Conservation (phyloP, 1,140 invertebrate genomes). For the Zaprionus ghesquierei region DNA sequence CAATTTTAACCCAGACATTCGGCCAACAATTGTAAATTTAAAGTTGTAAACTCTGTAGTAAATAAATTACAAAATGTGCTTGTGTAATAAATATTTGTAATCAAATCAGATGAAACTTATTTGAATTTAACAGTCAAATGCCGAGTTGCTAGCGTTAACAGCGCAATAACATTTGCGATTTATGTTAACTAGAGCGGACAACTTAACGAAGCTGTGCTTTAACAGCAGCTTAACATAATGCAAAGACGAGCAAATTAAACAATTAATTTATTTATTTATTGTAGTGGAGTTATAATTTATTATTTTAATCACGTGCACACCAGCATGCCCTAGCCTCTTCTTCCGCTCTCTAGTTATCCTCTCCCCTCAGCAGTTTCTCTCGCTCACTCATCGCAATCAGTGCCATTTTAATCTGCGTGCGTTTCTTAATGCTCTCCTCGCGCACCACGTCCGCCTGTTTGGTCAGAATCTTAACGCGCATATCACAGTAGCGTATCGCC, state of each 20-base stretch:
- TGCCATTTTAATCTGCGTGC: slow-evolving; percentile 91
- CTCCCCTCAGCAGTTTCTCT: slow-evolving; percentile 70
- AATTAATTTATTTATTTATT: neutral
- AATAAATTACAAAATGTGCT: slow-evolving; percentile 43
- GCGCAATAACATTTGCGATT: no score
- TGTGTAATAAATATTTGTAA: neutral
- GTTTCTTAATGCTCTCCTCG: slow-evolving; percentile 87
- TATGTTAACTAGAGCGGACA: no score
- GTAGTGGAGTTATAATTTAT: neutral
- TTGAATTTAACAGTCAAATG: neutral
- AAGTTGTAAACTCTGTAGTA: slow-evolving; percentile 35
- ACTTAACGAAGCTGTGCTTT: no score
- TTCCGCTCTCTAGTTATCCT: neutral
- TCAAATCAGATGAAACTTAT: no score
- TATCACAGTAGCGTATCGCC: slow-evolving; percentile 88
- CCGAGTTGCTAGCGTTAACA: no score
- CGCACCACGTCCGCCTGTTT: slow-evolving; percentile 86
- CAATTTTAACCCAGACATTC: slow-evolving; percentile 2
- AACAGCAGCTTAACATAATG: neutral
- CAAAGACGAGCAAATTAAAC: neutral
- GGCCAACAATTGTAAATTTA: slow-evolving; percentile 59
- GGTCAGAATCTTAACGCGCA: slow-evolving; percentile 87
- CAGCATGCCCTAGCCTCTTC: neutral
- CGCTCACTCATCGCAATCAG: slow-evolving; percentile 87
- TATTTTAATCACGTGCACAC: neutral